Evolutionary conservation across 2,797 vertebrate genomes (phyloP).

Genomic region (Cyclura pinguis): DNA sequence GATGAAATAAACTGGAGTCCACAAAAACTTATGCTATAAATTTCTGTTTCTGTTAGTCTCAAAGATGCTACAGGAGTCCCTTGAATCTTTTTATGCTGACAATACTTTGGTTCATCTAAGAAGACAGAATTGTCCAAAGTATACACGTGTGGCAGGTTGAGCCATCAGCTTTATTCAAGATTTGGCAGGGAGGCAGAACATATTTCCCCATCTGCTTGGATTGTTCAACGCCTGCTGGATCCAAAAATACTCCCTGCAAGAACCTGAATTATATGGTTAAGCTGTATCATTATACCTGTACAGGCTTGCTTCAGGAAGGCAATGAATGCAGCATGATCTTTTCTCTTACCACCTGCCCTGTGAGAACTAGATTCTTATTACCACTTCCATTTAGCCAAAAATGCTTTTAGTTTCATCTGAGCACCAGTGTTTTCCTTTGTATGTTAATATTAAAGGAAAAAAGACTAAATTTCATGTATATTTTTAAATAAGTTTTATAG

Average conservation of each 20-base stretch:
- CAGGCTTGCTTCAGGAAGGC: constrained; percentile 73
- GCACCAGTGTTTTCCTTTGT: neutral
- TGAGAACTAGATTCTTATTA: constrained; percentile 58
- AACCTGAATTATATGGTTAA: constrained; percentile 42
- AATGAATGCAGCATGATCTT: constrained; percentile 69
- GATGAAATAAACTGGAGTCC: too few relatives aligned
- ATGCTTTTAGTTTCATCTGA: constrained; percentile 51
- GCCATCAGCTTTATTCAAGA: neutral
- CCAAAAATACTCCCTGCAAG: constrained; percentile 1
- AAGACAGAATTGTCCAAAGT: neutral
- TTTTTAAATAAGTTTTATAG: constrained; percentile 1
- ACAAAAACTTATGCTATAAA: too few relatives aligned
- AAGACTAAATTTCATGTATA: constrained; percentile 20
- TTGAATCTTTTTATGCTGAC: neutral
- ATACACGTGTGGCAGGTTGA: neutral
- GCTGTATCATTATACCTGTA: constrained; percentile 60
- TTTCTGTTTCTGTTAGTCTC: too few relatives aligned
- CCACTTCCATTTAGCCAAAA: constrained; percentile 65
- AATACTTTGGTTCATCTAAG: neutral
- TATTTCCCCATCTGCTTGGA: neutral
- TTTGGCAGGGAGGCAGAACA: neutral
- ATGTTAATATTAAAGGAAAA: constrained; percentile 17
- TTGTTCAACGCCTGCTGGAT: neutral
- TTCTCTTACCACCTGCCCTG: constrained; percentile 68
- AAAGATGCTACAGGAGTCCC: too few relatives aligned